Conservation (phyloP, 2,113 vertebrate species). For the Meleagris gallopavo region DNA sequence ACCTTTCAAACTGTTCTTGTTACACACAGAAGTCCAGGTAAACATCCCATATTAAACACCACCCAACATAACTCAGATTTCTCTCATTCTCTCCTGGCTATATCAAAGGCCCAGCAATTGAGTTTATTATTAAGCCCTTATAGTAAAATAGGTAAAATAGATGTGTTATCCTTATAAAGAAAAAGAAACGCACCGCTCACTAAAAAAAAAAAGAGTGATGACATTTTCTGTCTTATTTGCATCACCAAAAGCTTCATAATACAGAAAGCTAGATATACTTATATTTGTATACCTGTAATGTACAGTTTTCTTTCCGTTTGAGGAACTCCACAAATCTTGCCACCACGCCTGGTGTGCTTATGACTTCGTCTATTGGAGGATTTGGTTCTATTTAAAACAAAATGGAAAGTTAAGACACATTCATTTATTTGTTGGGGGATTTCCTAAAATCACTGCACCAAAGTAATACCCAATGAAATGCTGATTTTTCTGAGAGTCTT, state of each 20-base stretch:
- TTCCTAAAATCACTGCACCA: not conserved
- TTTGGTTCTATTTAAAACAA: constrained; percentile 88
- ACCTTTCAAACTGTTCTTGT: not conserved
- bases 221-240: not conserved
- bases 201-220: not conserved
- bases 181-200: not conserved
- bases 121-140: not conserved
- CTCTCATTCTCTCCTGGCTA: not conserved
- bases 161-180: not conserved
- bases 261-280: not conserved
- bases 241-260: not conserved
- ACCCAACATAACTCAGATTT: not conserved
- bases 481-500: not conserved
- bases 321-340: constrained; percentile 98
- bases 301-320: constrained; percentile 96
- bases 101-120: not conserved
- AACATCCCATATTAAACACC: not conserved
- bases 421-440: not conserved
- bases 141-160: not conserved
- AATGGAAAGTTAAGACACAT: not conserved
- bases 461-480: not conserved
- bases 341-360: constrained; percentile 93
- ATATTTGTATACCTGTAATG: constrained; percentile 87
- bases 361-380: constrained; percentile 98
- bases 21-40: not conserved